phyloP scores from a whole-genome alignment of 2,113 vertebrate genomes.

The Thalassarche chlororhynchos region DNA sequence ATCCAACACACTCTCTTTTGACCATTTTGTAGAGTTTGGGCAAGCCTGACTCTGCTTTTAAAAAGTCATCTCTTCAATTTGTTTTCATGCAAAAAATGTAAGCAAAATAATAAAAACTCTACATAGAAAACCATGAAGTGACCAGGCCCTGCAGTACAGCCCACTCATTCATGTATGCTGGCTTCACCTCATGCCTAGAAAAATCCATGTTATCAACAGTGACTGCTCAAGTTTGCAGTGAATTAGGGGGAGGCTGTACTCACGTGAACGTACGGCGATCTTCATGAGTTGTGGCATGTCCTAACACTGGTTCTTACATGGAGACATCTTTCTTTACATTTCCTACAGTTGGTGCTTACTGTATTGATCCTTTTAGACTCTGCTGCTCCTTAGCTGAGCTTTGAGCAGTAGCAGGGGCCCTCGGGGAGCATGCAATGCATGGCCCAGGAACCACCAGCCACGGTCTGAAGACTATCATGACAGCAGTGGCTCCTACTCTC shows the following conservation, averaged over 20 bases:
- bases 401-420: neutral
- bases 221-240: neutral
- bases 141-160: neutral
- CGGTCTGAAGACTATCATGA: neutral
- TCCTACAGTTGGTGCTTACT: neutral
- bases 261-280: rapidly evolving
- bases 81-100: neutral
- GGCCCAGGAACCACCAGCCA: neutral
- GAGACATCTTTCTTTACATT: neutral
- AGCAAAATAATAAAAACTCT: neutral
- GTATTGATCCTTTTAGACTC: neutral
- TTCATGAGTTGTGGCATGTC: no score
- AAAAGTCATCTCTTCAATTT: neutral
- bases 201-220: neutral
- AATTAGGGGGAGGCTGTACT: neutral
- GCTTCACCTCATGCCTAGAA: neutral
- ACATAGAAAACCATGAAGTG: neutral
- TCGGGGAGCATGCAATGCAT: rapidly evolving
- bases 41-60: neutral
- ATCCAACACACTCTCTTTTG: neutral
- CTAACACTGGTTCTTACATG: neutral
- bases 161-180: neutral
- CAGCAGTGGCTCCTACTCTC: neutral
- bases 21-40: neutral
- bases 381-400: neutral